Percentiles rank a stretch among this genome's conserved stretches.
phyloP scores from a whole-genome alignment of 2,113 vertebrate genomes.

The Pelecanus crispus region DNA sequence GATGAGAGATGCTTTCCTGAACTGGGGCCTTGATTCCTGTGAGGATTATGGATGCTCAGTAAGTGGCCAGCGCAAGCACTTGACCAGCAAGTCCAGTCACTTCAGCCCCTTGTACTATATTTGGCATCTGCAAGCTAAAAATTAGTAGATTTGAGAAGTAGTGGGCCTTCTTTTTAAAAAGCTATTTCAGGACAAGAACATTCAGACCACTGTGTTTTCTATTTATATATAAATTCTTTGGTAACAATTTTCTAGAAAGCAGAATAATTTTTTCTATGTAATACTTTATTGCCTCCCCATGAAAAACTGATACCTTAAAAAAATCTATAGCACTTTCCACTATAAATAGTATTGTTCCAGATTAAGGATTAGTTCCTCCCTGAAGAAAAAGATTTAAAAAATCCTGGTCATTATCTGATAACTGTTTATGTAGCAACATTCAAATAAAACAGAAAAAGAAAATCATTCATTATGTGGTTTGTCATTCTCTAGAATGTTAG shows the following conservation, averaged over 20 bases:
- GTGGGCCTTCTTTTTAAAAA: constrained; percentile 25
- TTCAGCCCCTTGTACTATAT: background rate
- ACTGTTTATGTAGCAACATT: constrained; percentile 28
- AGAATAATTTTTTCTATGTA: background rate
- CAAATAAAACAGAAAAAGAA: constrained; percentile 49
- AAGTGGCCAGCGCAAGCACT: background rate
- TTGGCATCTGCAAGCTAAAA: background rate
- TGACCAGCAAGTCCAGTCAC: constrained; percentile 4
- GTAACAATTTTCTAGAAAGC: constrained; percentile 42
- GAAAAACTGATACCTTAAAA: constrained; percentile 45
- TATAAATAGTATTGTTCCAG: constrained; percentile 40
- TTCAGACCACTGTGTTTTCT: constrained; percentile 28
- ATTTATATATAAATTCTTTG: constrained; percentile 55
- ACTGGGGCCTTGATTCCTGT: background rate
- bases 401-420: constrained; percentile 36
- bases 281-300: constrained; percentile 26
- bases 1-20: background rate
- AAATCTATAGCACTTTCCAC: constrained; percentile 36
- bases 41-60: background rate
- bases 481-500: constrained; percentile 47
- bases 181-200: constrained; percentile 48
- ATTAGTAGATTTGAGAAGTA: background rate
- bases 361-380: constrained; percentile 56
- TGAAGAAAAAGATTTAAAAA: constrained; percentile 59
- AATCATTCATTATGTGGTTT: constrained; percentile 52